Conservation (phyloP, 2,113 vertebrate species). For the Oryzias celebensis region DNA sequence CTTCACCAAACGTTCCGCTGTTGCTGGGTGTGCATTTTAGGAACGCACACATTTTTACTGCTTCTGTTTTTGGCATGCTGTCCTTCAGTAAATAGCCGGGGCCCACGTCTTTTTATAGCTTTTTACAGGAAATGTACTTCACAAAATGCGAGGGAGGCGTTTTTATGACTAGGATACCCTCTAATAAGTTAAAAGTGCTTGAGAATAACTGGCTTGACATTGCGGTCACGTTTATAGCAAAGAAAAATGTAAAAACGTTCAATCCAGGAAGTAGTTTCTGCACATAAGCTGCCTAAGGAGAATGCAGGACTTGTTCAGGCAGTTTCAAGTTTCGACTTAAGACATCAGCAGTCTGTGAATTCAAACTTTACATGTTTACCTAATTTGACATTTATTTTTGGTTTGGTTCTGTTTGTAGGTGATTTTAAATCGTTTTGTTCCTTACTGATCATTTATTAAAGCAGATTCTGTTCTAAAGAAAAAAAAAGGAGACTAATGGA, state of each 20-base stretch:
- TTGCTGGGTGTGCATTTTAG: background rate
- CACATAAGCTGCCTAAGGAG: constrained; percentile 11
- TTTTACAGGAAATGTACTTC: constrained; percentile 20
- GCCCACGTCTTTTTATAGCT: constrained; percentile 9
- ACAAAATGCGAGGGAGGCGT: constrained; percentile 8
- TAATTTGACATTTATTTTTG: too few species aligned
- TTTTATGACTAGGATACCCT: too few species aligned
- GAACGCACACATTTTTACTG: background rate
- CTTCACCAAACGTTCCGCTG: background rate
- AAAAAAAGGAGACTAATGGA: too few species aligned
- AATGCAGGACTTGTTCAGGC: constrained; percentile 11
- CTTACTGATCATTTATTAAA: too few species aligned
- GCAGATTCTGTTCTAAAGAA: too few species aligned
- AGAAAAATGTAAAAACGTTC: background rate
- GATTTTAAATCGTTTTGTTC: too few species aligned
- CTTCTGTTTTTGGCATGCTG: constrained; percentile 19
- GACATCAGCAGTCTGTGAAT: too few species aligned
- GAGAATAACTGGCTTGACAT: too few species aligned
- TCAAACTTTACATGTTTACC: too few species aligned
- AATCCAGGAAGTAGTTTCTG: constrained; percentile 28
- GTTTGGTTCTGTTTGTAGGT: too few species aligned
- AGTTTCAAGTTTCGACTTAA: constrained; percentile 4
- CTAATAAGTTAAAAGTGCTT: too few species aligned
- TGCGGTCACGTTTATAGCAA: too few species aligned
- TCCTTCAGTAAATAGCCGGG: constrained; percentile 52